These are phyloP conservation scores for Drosophila mimetica DNA, from an alignment of 2,888 invertebrate species.

Conservation along the genomic window DNA sequence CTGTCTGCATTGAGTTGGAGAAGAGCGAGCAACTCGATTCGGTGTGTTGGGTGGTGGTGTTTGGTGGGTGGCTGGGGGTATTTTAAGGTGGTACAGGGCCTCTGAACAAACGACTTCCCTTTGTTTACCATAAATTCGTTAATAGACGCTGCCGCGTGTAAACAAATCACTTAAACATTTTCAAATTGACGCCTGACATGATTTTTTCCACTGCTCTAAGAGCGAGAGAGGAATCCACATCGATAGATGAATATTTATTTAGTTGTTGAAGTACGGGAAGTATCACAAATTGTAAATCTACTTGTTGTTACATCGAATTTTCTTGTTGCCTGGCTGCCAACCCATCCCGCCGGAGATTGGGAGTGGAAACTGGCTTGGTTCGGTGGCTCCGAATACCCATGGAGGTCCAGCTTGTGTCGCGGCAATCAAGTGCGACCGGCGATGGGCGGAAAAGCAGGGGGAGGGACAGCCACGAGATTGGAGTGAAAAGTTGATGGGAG, in stretches of 20 bases:
- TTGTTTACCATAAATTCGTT: slow-evolving; percentile 81
- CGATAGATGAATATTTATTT: slow-evolving; percentile 76
- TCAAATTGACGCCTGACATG: slow-evolving; percentile 80
- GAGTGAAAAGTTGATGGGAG: neutral
- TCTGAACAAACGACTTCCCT: slow-evolving; percentile 78
- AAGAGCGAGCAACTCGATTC: slow-evolving; percentile 26
- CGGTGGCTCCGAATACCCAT: slow-evolving; percentile 5
- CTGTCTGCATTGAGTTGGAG: slow-evolving; percentile 37
- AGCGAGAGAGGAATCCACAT: slow-evolving; percentile 28
- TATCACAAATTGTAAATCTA: slow-evolving; percentile 77
- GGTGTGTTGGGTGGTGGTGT: neutral
- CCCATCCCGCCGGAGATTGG: slow-evolving; percentile 35
- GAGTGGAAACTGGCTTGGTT: slow-evolving; percentile 42
- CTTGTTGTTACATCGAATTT: slow-evolving; percentile 56
- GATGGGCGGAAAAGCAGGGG: slow-evolving; percentile 8
- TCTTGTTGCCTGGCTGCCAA: slow-evolving; percentile 35
- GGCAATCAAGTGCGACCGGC: slow-evolving; percentile 4
- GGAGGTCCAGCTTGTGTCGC: slow-evolving; percentile 34
- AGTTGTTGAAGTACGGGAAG: slow-evolving; percentile 77
- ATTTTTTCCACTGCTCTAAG: slow-evolving; percentile 61
- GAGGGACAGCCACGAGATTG: slow-evolving; percentile 9
- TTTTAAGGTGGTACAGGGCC: slow-evolving; percentile 21
- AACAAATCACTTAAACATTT: slow-evolving; percentile 83
- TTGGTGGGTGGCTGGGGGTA: slow-evolving; percentile 44
- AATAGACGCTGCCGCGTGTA: slow-evolving; percentile 81